These are phyloP conservation scores for Dendrophyllia cribrosa DNA, from an alignment of 64 coral and sea anemone genomes.

Conservation along the genomic window DNA sequence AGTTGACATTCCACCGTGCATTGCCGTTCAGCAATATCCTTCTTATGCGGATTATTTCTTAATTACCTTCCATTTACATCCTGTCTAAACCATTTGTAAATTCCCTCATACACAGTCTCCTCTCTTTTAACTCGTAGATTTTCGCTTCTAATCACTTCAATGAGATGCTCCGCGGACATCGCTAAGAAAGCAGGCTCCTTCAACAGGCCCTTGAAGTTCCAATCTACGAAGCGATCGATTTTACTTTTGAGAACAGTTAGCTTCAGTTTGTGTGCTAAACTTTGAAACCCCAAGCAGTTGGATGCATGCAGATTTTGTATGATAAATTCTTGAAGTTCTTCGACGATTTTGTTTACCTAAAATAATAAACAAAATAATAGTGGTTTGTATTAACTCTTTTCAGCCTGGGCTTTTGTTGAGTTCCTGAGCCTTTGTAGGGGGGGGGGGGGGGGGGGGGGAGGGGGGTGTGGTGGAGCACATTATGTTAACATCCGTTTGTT, in stretches of 20 bases:
- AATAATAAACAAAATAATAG: neutral
- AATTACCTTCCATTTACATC: constrained; percentile 46
- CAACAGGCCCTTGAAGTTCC: constrained; percentile 77
- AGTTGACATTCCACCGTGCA: too few relatives aligned
- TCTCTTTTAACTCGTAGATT: constrained; percentile 84
- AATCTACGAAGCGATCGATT: constrained; percentile 86
- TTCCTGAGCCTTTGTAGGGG: too few relatives aligned
- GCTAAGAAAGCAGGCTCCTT: constrained; percentile 67
- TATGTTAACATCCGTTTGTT: too few relatives aligned
- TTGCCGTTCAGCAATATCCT: too few relatives aligned
- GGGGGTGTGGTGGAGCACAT: too few relatives aligned
- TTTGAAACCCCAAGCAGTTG: constrained; percentile 78
- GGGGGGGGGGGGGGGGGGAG: too few relatives aligned
- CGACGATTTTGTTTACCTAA: constrained; percentile 67
- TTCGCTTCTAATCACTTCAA: constrained; percentile 83
- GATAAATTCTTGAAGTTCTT: constrained; percentile 62
- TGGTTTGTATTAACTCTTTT: neutral
- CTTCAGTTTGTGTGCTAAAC: constrained; percentile 51
- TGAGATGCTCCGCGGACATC: constrained; percentile 66
- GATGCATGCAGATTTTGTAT: constrained; percentile 63
- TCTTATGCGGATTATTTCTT: too few relatives aligned
- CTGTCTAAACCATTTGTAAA: constrained; percentile 77
- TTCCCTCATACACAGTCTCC: constrained; percentile 85
- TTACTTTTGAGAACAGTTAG: constrained; percentile 72
- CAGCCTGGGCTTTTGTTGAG: too few relatives aligned